Conservation (phyloP, 2,888 invertebrate species). For the Artemia sinica region DNA sequence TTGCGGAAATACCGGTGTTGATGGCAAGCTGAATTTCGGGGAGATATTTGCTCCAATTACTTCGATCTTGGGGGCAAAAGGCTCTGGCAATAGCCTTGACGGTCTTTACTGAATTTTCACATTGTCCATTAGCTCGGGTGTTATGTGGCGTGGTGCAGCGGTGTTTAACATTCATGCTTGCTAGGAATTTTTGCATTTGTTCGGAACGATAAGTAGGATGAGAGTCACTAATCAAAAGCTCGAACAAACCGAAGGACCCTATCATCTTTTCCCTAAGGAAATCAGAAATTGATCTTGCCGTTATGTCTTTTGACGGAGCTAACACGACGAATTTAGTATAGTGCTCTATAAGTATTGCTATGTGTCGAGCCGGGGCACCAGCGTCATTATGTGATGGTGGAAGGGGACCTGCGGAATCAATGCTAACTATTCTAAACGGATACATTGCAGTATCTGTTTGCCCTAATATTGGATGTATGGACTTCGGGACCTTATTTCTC, state of each 20-base stretch:
- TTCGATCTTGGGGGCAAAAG: not conserved
- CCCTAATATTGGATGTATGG: not conserved
- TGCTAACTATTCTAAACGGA: not conserved
- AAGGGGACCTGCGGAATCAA: not conserved
- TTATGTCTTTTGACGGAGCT: too few species aligned
- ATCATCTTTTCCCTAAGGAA: too few species aligned
- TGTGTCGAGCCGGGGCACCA: too few species aligned
- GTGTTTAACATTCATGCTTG: not conserved
- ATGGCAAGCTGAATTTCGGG: not conserved
- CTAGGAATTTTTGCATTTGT: too few species aligned
- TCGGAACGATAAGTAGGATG: too few species aligned
- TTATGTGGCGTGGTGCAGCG: not conserved
- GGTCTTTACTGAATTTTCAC: conserved; percentile 1
- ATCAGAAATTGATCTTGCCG: not conserved
- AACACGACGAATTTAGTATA: too few species aligned
- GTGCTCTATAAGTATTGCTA: too few species aligned
- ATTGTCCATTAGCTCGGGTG: not conserved
- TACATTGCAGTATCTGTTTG: not conserved
- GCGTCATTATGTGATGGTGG: too few species aligned
- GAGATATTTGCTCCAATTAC: not conserved
- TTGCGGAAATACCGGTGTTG: not conserved
- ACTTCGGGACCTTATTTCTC: not conserved
- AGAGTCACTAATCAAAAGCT: too few species aligned
- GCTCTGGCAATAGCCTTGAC: not conserved
- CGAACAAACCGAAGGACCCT: too few species aligned